A percentile compares a stretch with the other conserved stretches of the same genome.
These are phyloP conservation scores for Micrasema longulum DNA, from an alignment of 1,140 invertebrate genomes.

Conservation along the genomic window DNA sequence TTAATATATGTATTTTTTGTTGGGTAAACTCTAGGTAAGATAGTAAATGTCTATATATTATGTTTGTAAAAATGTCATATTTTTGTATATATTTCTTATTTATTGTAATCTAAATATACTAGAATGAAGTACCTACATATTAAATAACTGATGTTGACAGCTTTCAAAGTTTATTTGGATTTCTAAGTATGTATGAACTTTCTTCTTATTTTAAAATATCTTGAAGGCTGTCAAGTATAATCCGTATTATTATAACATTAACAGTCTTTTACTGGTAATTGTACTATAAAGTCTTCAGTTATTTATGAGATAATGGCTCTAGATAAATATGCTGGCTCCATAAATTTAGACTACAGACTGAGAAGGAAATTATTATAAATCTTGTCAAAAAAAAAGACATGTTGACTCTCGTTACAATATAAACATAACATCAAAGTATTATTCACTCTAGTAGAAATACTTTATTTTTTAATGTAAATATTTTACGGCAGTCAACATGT, in stretches of 20 bases:
- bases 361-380: constrained; percentile 7
- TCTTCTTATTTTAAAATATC: not conserved
- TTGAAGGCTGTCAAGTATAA: constrained; percentile 9
- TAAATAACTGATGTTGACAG: constrained; percentile 4
- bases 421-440: no score
- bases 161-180: constrained; percentile 13
- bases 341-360: constrained; percentile 21
- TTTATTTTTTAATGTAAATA: no score
- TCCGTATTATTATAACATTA: not conserved
- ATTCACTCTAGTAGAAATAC: no score
- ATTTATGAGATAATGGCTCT: not conserved
- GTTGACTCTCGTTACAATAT: no score
- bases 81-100: constrained; percentile 37
- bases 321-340: not conserved
- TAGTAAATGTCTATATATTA: constrained; percentile 34
- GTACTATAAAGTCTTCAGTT: constrained; percentile 1
- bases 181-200: no score
- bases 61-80: constrained; percentile 35
- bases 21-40: constrained; percentile 12
- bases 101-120: constrained; percentile 24
- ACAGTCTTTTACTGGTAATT: not conserved
- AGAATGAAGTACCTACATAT: constrained; percentile 10
- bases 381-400: no score
- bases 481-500: no score
- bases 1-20: constrained; percentile 6